phyloP scores from a whole-genome alignment of 2,113 vertebrate genomes.

The Progne subis region DNA sequence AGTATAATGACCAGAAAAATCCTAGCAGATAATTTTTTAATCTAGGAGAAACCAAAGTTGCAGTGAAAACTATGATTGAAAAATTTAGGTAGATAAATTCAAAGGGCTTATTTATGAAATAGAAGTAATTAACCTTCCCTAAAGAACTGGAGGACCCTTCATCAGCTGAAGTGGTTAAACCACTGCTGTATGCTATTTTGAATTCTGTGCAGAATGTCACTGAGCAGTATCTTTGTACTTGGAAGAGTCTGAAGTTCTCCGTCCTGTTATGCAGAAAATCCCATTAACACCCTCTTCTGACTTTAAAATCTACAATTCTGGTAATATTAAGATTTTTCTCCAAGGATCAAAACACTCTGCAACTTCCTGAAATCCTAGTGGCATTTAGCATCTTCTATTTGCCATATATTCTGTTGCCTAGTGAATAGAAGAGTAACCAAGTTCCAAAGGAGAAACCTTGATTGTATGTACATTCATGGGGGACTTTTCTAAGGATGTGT shows the following conservation, averaged over 20 bases:
- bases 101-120: neutral
- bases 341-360: neutral
- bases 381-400: neutral
- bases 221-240: neutral
- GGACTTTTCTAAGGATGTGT: neutral
- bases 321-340: neutral
- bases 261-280: neutral
- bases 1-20: neutral
- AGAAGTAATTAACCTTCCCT: neutral
- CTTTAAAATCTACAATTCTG: neutral
- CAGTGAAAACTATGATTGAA: neutral
- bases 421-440: neutral
- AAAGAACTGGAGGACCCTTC: neutral
- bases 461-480: neutral
- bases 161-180: neutral
- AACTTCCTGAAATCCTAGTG: neutral
- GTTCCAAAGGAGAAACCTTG: neutral
- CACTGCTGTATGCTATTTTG: neutral
- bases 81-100: neutral
- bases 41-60: neutral
- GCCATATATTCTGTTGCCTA: neutral
- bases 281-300: neutral
- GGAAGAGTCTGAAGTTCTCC: neutral
- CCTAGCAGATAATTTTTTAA: neutral
- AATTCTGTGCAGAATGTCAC: neutral